These are phyloP conservation scores for Ornithoptera priamus DNA, from an alignment of 2,888 invertebrate species.

Conservation along the genomic window DNA sequence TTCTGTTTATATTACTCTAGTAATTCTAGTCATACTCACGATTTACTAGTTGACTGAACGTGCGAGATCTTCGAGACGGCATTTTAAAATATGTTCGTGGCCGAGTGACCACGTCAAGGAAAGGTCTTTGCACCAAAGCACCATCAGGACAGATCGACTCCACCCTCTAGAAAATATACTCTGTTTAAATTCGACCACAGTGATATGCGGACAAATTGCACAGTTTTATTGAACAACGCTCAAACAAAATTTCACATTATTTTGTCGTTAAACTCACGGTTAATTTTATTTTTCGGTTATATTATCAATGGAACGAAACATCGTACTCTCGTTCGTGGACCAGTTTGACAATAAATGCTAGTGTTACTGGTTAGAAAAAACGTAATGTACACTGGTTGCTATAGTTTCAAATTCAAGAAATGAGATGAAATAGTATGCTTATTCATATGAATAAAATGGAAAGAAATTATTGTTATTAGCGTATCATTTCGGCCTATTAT, in stretches of 20 bases:
- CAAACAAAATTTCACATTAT: background rate
- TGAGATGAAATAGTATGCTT: no score
- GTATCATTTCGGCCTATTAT: no score
- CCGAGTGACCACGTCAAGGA: constrained; percentile 6
- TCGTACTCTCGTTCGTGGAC: background rate
- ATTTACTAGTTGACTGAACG: constrained; percentile 5
- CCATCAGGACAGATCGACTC: constrained; percentile 14
- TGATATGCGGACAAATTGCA: background rate
- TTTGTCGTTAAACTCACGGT: background rate
- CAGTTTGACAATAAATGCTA: background rate
- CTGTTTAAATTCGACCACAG: background rate
- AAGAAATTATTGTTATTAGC: no score
- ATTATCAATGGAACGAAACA: background rate
- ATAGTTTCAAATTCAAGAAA: background rate
- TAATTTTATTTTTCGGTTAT: background rate
- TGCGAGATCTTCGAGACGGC: constrained; percentile 2
- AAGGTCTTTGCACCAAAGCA: constrained; percentile 4
- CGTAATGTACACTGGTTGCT: background rate
- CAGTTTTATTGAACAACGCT: background rate
- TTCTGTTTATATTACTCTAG: background rate
- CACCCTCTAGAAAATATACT: constrained; percentile 7
- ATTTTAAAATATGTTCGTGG: constrained; percentile 6
- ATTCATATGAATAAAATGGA: no score
- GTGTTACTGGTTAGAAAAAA: background rate
- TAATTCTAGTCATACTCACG: constrained; percentile 11